Base-by-base conservation (phyloP, 37 sponge, comb jelly and placozoan species). In the Aphrocallistes beatrix region DNA sequence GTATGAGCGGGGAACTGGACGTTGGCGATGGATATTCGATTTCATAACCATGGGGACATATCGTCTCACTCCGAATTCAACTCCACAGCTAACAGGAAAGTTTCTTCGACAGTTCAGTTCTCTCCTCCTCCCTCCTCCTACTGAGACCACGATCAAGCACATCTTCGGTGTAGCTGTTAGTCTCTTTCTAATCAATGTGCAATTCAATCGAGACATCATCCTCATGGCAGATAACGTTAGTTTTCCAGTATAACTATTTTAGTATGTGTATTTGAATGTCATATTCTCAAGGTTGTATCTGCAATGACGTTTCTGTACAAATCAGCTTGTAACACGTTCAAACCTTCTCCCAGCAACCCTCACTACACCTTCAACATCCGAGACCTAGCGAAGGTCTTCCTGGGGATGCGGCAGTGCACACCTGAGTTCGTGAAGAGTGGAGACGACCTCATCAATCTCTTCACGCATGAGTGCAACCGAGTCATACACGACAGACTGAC, bases 1-100 rank as follows among this genome's bases (percentile, higher is more conserved):
- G 83, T 90, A 90, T 47, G 93, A 93, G 60, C 36, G 81, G 28
- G 83, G 85, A 47, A 23, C 37, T 91, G 93, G 93, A 91, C 91
- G 85, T 91, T 91, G 82, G 84, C 23, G 40, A 9, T 50, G 36
- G 1, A 23, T 19, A 37, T 39, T 25, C n/a, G 75, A 60, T 30
- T 19, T 60, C 25, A 60, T 60, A 19, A 60, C 75, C 3, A 60
- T 60, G 75, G 75, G 75, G 8, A 60, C 75, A 19, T 60, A 60
- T 28, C 75, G 75, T 13, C 8, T 60, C 25, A 60, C 75, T 60
- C n/a, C 75, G 3, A 60, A 60, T 30, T 60, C 75, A 3, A 19
- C 75, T 3, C 25, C 10, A 13, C 75, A 60, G 8, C 21, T 60
- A 13, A 60, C 75, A 25, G 75, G 75, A 13, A 60, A 60, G 34